Evolutionary conservation across 2,113 vertebrate species (phyloP), one percentile per base, ranked within the genome.

Genomic region (Puffinus mauretanicus): DNA sequence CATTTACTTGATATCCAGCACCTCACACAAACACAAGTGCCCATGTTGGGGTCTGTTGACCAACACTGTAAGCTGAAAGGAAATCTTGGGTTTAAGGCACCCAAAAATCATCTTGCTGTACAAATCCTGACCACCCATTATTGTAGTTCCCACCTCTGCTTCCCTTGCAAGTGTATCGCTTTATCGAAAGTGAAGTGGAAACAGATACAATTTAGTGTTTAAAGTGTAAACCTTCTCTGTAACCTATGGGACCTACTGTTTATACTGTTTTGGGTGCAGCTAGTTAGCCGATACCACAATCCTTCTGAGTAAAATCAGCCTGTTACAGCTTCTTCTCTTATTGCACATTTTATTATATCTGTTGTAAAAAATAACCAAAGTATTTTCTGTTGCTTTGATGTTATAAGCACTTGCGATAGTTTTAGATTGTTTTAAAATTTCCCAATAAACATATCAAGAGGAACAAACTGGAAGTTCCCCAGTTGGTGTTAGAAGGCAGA

Each of bases 21-120:
- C 55, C 51, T 88, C 89, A 87, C 77, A 72, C 40, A 38, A 92
- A 79, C 18, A 27, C 1, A 5, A 86, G 70, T 44, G 69, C 79
- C 62, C 54, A 22, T 15, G n/a, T 4, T 80, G 60, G 60, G 46
- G 17, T 80, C 38, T 58, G 19, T 1, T 83, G 64, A 73, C 36
- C 52, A 70, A 52, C n/a, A 42, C 34, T 13, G 18, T 30, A 86
- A 88, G 44, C 52, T 61, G 82, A 84, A 95, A 80, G 71, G 34
- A 95, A 86, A 82, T 47, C 87, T 44, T 88, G 94, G 87, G 69
- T 38, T 92, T 87, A 92, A 97, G 75, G 94, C 80, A 87, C 83
- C 94, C 96, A 78, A 92, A 90, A 95, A 93, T 34, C 86, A 67
- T 78, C 82, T 91, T 62, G 40, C 40, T 84, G 46, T 36, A 73